Conservation (phyloP, 1,140 invertebrate genomes). For the Macrocentrus cingulum region DNA sequence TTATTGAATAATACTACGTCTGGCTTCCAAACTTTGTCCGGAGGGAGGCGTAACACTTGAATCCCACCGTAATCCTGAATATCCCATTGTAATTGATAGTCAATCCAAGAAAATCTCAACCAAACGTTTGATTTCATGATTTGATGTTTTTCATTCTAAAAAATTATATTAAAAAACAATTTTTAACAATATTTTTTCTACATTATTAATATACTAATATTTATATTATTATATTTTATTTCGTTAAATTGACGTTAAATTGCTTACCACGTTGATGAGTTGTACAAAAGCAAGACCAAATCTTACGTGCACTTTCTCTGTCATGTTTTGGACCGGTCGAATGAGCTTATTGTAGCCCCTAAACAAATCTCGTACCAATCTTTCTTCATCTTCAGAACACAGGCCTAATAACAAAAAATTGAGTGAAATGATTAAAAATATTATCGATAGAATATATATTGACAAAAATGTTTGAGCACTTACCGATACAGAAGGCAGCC, state of each 20-base stretch:
- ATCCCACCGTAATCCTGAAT: constrained; percentile 98
- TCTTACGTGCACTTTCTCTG: constrained; percentile 92
- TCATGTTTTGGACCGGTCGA: constrained; percentile 96
- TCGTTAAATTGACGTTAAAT: no score
- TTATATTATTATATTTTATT: no score
- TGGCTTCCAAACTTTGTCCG: constrained; percentile 99
- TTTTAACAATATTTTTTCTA: no score
- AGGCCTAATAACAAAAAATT: constrained; percentile 58
- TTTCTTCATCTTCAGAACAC: constrained; percentile 93
- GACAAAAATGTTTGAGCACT: constrained; percentile 20
- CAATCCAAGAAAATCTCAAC: constrained; percentile 95
- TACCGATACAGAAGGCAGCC: constrained; percentile 47
- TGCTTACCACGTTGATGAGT: constrained; percentile 98
- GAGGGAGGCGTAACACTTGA: constrained; percentile 88
- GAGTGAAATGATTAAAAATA: constrained; percentile 6
- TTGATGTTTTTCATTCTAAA: constrained; percentile 98
- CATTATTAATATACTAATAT: no score
- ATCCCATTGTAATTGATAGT: constrained; percentile 98
- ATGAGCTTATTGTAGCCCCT: constrained; percentile 99
- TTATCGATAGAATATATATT: not conserved
- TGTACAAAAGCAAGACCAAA: constrained; percentile 98
- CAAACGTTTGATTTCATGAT: constrained; percentile 99
- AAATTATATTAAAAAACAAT: no score
- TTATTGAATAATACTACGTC: constrained; percentile 99
- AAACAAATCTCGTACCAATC: constrained; percentile 94